Conservation (phyloP, 2,888 invertebrate genomes). For the Hemaris fuciformis region DNA sequence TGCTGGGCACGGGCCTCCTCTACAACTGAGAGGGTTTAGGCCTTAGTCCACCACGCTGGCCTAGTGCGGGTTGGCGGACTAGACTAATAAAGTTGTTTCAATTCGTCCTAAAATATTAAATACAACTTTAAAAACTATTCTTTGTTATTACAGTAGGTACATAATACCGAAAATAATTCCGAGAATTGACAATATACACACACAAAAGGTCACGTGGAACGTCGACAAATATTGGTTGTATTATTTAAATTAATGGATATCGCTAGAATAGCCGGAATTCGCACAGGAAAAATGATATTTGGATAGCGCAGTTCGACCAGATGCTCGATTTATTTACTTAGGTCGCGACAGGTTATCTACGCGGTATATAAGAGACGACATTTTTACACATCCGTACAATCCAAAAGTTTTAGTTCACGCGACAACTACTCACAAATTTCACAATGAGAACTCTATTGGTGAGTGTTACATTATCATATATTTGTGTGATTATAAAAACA, state of each 20-base stretch:
- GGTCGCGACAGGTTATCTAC: slow-evolving; percentile 23
- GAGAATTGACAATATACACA: background rate
- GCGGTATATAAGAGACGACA: slow-evolving; percentile 19
- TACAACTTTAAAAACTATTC: too few relatives aligned
- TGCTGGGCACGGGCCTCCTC: too few relatives aligned
- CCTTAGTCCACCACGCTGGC: too few relatives aligned
- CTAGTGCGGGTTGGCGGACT: too few relatives aligned
- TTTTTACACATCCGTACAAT: slow-evolving; percentile 12
- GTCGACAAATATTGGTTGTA: background rate
- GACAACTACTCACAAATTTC: background rate
- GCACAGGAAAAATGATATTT: slow-evolving; percentile 39
- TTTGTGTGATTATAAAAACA: background rate
- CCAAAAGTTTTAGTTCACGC: background rate
- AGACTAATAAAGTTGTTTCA: too few relatives aligned
- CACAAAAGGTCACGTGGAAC: background rate
- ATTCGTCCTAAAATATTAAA: too few relatives aligned
- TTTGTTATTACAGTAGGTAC: too few relatives aligned
- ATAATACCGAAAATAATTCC: too few relatives aligned
- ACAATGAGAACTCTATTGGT: slow-evolving; percentile 12
- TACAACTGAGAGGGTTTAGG: too few relatives aligned
- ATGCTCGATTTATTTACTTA: slow-evolving; percentile 20
- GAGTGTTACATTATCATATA: background rate
- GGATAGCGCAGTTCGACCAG: slow-evolving; percentile 12
- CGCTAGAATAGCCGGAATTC: slow-evolving; percentile 28
- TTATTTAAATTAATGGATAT: background rate